These are phyloP conservation scores for Thereva unica DNA, from an alignment of 2,888 invertebrate genomes.

Conservation along the genomic window DNA sequence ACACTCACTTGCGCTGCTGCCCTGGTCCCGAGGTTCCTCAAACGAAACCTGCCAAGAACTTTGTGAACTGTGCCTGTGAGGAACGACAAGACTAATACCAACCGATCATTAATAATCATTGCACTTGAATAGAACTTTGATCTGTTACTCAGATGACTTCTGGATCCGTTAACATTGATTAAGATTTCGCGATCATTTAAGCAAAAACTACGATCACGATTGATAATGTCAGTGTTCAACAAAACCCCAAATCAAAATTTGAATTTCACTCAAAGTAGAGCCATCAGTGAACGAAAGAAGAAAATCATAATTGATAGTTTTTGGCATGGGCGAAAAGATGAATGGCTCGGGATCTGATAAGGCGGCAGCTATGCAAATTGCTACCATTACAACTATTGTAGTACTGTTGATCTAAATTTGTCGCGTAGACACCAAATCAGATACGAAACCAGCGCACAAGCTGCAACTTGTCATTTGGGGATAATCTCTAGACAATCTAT, in stretches of 20 bases:
- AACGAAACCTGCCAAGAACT: slow-evolving; percentile 10
- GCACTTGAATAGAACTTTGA: not conserved
- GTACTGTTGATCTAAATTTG: too few relatives aligned
- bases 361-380: slow-evolving; percentile 19
- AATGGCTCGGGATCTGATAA: slow-evolving; percentile 11
- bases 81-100: slow-evolving; percentile 18
- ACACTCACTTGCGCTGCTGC: slow-evolving; percentile 1
- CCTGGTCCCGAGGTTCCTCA: slow-evolving; percentile 13
- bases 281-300: not conserved
- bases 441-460: too few relatives aligned
- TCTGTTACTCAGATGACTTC: too few relatives aligned
- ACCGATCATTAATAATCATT: slow-evolving; percentile 20
- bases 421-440: too few relatives aligned
- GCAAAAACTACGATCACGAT: not conserved
- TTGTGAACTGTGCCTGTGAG: not conserved
- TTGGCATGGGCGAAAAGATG: not conserved
- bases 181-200: too few relatives aligned
- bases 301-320: not conserved
- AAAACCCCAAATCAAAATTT: slow-evolving; percentile 5
- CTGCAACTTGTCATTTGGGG: too few relatives aligned
- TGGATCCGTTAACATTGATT: too few relatives aligned
- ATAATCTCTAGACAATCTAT: too few relatives aligned
- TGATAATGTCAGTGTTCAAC: slow-evolving; percentile 4
- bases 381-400: slow-evolving; percentile 10
- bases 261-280: slow-evolving; percentile 10